Evolutionary conservation across 2,888 invertebrate species (phyloP).

Genomic region (Steromphala cineraria): DNA sequence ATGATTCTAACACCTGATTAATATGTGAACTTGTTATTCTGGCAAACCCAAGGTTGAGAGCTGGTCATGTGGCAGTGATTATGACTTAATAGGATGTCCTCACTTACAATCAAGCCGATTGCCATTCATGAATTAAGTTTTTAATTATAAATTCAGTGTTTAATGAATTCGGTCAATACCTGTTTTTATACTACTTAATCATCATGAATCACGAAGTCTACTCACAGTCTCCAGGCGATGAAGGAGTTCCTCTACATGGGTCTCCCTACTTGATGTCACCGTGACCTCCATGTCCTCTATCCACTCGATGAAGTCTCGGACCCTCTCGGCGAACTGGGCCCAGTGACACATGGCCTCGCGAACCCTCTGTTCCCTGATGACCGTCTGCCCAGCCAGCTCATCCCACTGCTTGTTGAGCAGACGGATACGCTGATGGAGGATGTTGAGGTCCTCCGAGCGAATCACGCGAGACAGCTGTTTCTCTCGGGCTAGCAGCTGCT

Average conservation of each 20-base stretch:
- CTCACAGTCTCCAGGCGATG: slow-evolving; percentile 67
- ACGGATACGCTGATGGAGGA: slow-evolving; percentile 69
- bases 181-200: too few species aligned
- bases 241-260: slow-evolving; percentile 71
- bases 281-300: slow-evolving; percentile 65
- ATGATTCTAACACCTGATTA: too few species aligned
- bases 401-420: slow-evolving; percentile 73
- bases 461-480: slow-evolving; percentile 56
- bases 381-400: slow-evolving; percentile 67
- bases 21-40: too few species aligned
- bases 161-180: too few species aligned
- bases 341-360: slow-evolving; percentile 64
- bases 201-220: not conserved
- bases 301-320: slow-evolving; percentile 63
- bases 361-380: slow-evolving; percentile 55
- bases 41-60: too few species aligned
- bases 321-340: slow-evolving; percentile 59
- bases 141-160: too few species aligned
- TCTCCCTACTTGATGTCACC: slow-evolving; percentile 60
- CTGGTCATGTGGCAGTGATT: too few species aligned
- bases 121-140: too few species aligned
- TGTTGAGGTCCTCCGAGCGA: slow-evolving; percentile 68
- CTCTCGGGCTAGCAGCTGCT: slow-evolving; percentile 57
- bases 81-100: too few species aligned
- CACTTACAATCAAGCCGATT: too few species aligned